Base-by-base conservation (phyloP, 64 coral and sea anemone genomes). In the Actinia tenebrosa region DNA sequence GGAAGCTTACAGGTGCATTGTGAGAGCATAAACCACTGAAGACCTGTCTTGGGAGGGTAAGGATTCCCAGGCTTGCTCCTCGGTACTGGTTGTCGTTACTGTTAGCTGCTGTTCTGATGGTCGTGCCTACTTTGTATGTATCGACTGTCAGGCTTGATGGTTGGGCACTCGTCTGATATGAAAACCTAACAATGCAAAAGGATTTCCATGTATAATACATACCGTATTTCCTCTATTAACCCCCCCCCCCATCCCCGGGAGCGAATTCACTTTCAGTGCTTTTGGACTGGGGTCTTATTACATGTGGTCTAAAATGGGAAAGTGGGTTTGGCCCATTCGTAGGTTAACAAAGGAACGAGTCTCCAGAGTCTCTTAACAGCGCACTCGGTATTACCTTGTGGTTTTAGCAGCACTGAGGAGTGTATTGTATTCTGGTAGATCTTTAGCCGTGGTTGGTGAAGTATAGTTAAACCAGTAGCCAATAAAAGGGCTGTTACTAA, bases 391-490 rank as follows among this genome's bases (percentile, higher is more conserved):
- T n/a, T 75, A 75, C 69, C 69, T 75, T 75, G 69, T 42, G 22
- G n/a, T 75, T 42, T 75, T 75, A 75, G 69, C 69, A 75, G 69
- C 69, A 75, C 23, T 42, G 69, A 87, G 44, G 16, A 87, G 56
- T 10, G 55, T 17, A 27, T 88, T 84, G 44, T 88, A 88, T 23
- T 71, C 44, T 44, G 68, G 27, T 60, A 72, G 16, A 26, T 90
- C 83, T 79, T 87, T 64, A 80, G 89, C 87, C 72, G 58, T 56
- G 9, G 68, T 45, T 61, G 94, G 94, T 17, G 83, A 89, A 8
- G 94, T 92, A 56, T 88, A 69, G 44, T 95, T 95, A 62, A 86
- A 95, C 84, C 88, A 95, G 66, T 87, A 95, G 44, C 94, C 90
- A 92, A 59, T 89, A 18, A 95, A 53, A 1, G 94, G 94, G 22